Conservation (phyloP, 2,888 invertebrate species). For the Spodoptera exigua region DNA sequence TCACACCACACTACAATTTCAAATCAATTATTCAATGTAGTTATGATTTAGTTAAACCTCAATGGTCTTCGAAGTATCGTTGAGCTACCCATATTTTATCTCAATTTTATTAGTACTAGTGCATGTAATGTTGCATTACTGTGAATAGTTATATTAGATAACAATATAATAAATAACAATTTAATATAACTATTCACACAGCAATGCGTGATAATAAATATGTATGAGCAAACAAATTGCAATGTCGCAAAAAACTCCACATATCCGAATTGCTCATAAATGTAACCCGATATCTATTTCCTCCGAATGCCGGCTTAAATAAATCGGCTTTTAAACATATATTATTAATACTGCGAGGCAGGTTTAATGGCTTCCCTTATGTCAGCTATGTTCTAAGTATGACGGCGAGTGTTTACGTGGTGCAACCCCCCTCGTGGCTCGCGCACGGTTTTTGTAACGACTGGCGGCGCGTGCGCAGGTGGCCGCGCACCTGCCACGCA, state of each 20-base stretch:
- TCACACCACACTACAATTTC: conserved; percentile 37
- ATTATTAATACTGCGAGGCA: conserved; percentile 66
- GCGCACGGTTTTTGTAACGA: conserved; percentile 83
- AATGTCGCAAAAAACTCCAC: conserved; percentile 25
- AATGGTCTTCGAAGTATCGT: no score
- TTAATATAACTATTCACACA: not conserved
- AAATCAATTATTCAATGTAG: conserved; percentile 22
- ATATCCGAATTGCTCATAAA: conserved; percentile 26
- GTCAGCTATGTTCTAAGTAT: conserved; percentile 64
- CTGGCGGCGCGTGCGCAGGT: conserved; percentile 86
- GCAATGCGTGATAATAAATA: not conserved
- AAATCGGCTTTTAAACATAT: conserved; percentile 67
- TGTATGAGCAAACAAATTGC: conserved; percentile 7
- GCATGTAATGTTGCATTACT: no score
- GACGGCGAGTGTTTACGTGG: conserved; percentile 64
- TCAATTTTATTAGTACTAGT: no score
- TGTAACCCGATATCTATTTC: conserved; percentile 60
- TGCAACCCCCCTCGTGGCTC: conserved; percentile 66
- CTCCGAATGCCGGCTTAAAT: conserved; percentile 44
- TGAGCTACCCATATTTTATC: no score
- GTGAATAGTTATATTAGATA: no score
- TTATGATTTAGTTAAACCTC: no score
- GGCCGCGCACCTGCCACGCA: conserved; percentile 87
- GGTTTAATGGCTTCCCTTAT: conserved; percentile 80
- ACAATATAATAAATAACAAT: no score